Evolutionary conservation across 53 echinoderm and acorn worm genomes (phyloP), one percentile per base, ranked within the genome.

Genomic region (Luidia sarsii): DNA sequence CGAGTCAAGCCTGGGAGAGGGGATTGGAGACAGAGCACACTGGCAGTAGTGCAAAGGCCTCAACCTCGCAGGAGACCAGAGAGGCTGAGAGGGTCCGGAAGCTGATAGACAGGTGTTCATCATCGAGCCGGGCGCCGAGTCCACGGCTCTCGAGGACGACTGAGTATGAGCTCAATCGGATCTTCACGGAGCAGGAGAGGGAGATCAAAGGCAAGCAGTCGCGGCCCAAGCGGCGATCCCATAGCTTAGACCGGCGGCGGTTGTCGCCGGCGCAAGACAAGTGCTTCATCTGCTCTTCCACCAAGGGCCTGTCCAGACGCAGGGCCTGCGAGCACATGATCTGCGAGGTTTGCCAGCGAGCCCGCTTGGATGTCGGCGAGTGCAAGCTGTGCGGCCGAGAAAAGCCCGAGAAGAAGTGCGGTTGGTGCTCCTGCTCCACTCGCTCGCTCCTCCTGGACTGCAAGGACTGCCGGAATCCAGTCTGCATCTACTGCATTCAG

Each of bases 241-340:
- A 86, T 32, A 86, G 86, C 45, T 54, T 86, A 4, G 86, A 79
- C 50, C 55, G 86, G 36, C 41, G 41, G 6, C n/a, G n/a, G n/a
- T n/a, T n/a, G n/a, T 25, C 51, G 14, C 31, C 34, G 13, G 14
- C 59, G 21, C 15, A 62, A 1, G 23, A 62, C 16, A 81, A 81
- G 33, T 70, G 63, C 52, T 21, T 48, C 34, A 49, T 86, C 67
- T 86, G 68, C 36, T 86, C 35, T 20, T 68, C 57, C 24, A 33
- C 45, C 37, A 14, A 20, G 36, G 19, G 59, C 23, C 79, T 67
- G n/a, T 53, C 64, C 24, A 60, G 45, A 36, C 56, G 86, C 15
- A 86, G 69, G 39, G 41, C 33, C 41, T 86, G 86, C 29, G 68
- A 71, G 52, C 86, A 86, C 48, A 41, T 59, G 7, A 18, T 86